A percentile compares a stretch with the other conserved stretches of the same genome.
Conservation (phyloP, 1,140 invertebrate species). For the Lanistes nyassanus region DNA sequence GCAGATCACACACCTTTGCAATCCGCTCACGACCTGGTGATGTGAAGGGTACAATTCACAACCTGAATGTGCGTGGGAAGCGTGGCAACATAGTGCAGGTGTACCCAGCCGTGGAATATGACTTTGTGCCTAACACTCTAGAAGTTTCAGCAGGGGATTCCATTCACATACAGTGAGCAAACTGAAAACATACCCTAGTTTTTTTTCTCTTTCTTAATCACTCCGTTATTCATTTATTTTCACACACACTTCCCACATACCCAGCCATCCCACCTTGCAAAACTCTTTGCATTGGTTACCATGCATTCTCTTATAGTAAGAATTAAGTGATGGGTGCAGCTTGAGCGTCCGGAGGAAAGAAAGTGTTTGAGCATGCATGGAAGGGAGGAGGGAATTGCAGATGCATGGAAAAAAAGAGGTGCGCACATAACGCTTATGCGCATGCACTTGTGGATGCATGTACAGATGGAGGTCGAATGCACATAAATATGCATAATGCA, state of each 20-base stretch:
- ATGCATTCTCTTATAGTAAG: not conserved
- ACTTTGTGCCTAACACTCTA: conserved; percentile 63
- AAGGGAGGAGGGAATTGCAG: no score
- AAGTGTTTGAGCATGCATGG: no score
- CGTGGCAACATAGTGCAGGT: conserved; percentile 66
- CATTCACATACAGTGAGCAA: conserved; percentile 65
- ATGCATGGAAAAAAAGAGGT: no score
- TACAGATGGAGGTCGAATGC: no score
- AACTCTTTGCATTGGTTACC: not conserved
- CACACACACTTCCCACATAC: no score
- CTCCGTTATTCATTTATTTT: no score
- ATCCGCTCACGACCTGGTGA: conserved; percentile 45
- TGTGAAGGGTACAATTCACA: conserved; percentile 47
- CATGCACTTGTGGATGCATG: no score
- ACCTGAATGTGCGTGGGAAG: conserved; percentile 64
- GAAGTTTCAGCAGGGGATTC: conserved; percentile 50
- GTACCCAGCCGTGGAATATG: conserved; percentile 65
- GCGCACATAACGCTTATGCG: no score
- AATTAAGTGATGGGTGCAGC: no score
- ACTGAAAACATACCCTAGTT: not conserved
- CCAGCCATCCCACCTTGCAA: not conserved
- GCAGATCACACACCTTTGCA: conserved; percentile 58
- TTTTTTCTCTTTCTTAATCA: not conserved
- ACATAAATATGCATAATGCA: no score
- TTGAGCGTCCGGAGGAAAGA: no score